Base-by-base conservation (phyloP, 2,888 invertebrate genomes). In the Cataglyphis rosenhaueri region DNA sequence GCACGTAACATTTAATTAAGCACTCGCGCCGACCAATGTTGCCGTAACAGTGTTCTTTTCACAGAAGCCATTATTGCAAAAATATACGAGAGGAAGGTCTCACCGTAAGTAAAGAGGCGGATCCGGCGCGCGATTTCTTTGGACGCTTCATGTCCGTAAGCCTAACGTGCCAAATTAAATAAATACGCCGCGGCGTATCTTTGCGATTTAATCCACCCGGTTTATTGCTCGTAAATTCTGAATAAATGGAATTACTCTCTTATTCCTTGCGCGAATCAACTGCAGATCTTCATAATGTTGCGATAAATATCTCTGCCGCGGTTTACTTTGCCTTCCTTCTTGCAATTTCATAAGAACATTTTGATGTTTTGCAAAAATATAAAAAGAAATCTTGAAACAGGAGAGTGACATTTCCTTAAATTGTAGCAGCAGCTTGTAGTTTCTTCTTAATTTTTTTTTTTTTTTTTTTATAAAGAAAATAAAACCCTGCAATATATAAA, bases 1-100 rank as follows among this genome's bases (percentile, higher is more conserved):
- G 44, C 83, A 68, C 76, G 66, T 29, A 82, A 78, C 83, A 73
- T 76, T 87, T 87, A 87, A 88, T 87, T 84, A 87, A 82, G 83
- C 78, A 81, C 76, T 84, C 59, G 59, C 78, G 78, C 78, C 78
- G 78, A 70, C 68, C 70, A 59, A 44, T 78, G 57, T 83, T 84
- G 61, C 83, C 65, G 75, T 81, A 85, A 84, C 85, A 73, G 78
- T 82, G 82, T 64, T 57, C 82, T 81, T 68, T 86, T 84, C 82
- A 82, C 55, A 76, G 84, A 86, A 87, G 81, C 84, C 78, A 84
- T 78, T 52, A 82, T 83, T 84, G 73, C 71, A 82, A 75, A 83
- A 84, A 81, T 85, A 70, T 78, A 78, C 59, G 78, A 70, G 78
- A 41, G 18, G 57, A 57, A 44, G 70, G 59, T 25, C 65, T 38